These are phyloP conservation scores for Ctenoplectra terminalis DNA, from an alignment of 1,140 invertebrate genomes.

Conservation along the genomic window DNA sequence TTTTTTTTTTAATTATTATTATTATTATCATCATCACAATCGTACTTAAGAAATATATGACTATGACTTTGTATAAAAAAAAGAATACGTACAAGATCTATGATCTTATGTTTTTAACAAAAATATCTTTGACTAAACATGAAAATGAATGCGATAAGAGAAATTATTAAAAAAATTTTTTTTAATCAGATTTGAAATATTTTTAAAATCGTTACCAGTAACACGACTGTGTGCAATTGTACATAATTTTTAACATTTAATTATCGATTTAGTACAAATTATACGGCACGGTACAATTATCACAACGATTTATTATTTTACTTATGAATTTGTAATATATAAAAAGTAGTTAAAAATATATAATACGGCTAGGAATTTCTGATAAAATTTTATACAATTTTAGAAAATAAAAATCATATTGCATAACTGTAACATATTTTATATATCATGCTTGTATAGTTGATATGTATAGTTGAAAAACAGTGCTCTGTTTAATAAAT, in stretches of 20 bases:
- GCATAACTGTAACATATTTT: background rate
- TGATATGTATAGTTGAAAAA: no score
- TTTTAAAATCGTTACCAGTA: constrained; percentile 4
- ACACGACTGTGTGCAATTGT: constrained; percentile 8
- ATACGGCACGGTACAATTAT: constrained; percentile 10
- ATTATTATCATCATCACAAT: no score
- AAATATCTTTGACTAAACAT: background rate
- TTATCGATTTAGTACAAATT: constrained; percentile 39
- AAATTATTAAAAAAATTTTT: constrained; percentile 1
- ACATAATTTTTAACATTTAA: constrained; percentile 21
- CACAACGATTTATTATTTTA: background rate
- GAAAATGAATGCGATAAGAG: constrained; percentile 26
- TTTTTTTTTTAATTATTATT: background rate
- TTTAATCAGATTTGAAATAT: background rate
- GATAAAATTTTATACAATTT: background rate
- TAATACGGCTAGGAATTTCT: no score
- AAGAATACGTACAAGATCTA: background rate
- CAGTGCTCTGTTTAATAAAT: no score
- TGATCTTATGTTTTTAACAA: background rate
- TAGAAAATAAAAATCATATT: background rate
- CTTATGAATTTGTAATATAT: constrained; percentile 15
- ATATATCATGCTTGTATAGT: no score
- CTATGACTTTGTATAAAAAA: background rate
- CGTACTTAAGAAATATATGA: background rate
- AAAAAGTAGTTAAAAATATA: background rate